phyloP scores from a whole-genome alignment of 2,888 invertebrate genomes.

The Tipula vernalis region DNA sequence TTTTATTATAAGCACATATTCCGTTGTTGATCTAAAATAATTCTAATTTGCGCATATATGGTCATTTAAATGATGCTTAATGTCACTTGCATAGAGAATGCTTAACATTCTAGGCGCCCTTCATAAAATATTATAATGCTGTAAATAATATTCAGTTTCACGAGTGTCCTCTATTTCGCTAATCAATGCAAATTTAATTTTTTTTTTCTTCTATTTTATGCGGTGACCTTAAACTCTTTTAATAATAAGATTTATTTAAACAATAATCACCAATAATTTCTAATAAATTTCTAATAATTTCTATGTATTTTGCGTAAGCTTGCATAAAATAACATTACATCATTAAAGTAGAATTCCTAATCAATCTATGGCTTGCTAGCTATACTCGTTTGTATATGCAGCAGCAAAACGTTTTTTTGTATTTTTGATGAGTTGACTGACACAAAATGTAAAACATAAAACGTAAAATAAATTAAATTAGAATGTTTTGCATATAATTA shows the following conservation, averaged over 20 bases:
- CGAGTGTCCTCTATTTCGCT: background rate
- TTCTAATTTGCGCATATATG: background rate
- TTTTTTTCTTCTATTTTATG: background rate
- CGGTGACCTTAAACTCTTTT: background rate
- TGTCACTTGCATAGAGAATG: background rate
- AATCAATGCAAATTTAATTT: background rate
- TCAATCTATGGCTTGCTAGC: too few relatives aligned
- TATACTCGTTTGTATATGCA: too few relatives aligned
- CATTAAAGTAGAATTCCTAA: background rate
- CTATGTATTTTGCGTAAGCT: background rate
- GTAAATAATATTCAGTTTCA: background rate
- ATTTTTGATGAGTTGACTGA: background rate
- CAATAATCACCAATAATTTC: background rate
- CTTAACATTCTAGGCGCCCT: background rate
- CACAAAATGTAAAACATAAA: background rate
- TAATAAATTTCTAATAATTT: background rate
- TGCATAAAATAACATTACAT: background rate
- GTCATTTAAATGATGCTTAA: background rate
- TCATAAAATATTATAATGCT: background rate
- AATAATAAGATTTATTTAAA: background rate
- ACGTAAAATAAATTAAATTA: background rate
- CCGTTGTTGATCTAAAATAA: background rate
- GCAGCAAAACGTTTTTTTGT: background rate
- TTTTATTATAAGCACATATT: background rate
- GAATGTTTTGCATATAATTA: background rate